Conservation (phyloP, 2,888 invertebrate species). For the Hypolimnas misippus region DNA sequence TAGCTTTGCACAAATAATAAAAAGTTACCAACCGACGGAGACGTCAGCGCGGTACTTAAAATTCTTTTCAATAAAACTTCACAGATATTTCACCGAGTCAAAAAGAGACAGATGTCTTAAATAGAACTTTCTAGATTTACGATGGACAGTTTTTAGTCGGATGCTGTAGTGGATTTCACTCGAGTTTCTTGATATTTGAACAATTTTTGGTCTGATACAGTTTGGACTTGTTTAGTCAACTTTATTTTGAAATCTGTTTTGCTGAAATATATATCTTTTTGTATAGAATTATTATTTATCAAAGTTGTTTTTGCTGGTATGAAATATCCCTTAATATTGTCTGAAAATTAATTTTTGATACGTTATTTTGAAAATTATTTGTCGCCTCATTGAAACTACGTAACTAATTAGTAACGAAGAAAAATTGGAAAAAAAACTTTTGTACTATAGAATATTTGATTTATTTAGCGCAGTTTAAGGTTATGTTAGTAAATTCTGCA, state of each 20-base stretch:
- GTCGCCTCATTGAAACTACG: no score
- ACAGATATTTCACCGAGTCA: constrained; percentile 39
- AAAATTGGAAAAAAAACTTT: no score
- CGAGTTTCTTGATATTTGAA: constrained; percentile 24
- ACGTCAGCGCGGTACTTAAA: constrained; percentile 33
- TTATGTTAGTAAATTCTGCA: no score
- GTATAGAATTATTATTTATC: no score
- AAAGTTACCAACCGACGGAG: constrained; percentile 26
- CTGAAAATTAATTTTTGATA: no score
- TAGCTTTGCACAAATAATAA: constrained; percentile 36
- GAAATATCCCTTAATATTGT: no score
- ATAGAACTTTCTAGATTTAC: constrained; percentile 44
- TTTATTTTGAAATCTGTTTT: background rate
- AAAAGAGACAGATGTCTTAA: constrained; percentile 42
- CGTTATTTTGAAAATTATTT: no score
- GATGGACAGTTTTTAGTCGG: constrained; percentile 41
- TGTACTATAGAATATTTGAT: no score
- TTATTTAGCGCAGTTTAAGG: no score
- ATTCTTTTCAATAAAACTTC: constrained; percentile 40
- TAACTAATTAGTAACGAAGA: no score
- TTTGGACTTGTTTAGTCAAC: background rate
- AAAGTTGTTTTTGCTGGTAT: no score
- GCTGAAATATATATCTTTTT: background rate
- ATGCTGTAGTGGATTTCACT: constrained; percentile 37
- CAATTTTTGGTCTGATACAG: background rate